Evolutionary conservation across 2,888 invertebrate species (phyloP).

Genomic region (Drosophila pseudotalamancana): DNA sequence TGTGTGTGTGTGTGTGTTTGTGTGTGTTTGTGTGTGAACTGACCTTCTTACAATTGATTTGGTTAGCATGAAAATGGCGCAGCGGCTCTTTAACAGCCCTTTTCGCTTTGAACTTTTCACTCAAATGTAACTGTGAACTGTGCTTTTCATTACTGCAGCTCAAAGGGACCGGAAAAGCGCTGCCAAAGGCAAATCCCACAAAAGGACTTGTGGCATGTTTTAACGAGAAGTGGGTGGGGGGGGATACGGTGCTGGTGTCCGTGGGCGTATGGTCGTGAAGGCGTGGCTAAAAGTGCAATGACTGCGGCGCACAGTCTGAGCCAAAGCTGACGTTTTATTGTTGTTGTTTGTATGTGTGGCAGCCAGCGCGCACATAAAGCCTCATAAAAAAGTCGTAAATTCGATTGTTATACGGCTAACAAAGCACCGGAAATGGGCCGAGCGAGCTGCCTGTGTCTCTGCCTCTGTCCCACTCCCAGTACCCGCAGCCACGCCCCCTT

Average conservation of each 20-base stretch:
- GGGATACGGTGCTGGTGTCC: constrained; percentile 33
- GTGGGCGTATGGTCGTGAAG: too few relatives aligned
- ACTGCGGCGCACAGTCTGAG: constrained; percentile 54
- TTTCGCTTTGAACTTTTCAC: constrained; percentile 68
- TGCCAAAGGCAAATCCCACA: constrained; percentile 66
- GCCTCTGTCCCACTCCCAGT: constrained; percentile 16
- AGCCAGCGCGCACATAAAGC: constrained; percentile 59
- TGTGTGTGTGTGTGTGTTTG: constrained; percentile 5
- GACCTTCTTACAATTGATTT: constrained; percentile 77
- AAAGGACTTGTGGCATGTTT: constrained; percentile 45
- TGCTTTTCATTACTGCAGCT: constrained; percentile 57
- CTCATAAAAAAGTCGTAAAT: constrained; percentile 76
- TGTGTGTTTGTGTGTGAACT: constrained; percentile 23
- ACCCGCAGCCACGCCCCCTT: background rate
- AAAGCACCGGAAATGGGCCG: constrained; percentile 71
- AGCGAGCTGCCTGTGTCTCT: constrained; percentile 17
- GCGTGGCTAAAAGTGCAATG: constrained; percentile 68
- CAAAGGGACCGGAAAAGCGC: constrained; percentile 66
- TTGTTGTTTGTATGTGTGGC: constrained; percentile 51
- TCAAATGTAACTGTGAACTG: constrained; percentile 62
- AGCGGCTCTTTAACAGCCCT: constrained; percentile 56
- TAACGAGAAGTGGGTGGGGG: background rate
- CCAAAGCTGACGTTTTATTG: constrained; percentile 67
- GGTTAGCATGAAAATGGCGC: constrained; percentile 41
- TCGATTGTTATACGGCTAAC: constrained; percentile 74